Percentiles rank a stretch among this genome's conserved stretches.
These are phyloP conservation scores for Agrotis puta DNA, from an alignment of 2,888 invertebrate species.

Conservation along the genomic window DNA sequence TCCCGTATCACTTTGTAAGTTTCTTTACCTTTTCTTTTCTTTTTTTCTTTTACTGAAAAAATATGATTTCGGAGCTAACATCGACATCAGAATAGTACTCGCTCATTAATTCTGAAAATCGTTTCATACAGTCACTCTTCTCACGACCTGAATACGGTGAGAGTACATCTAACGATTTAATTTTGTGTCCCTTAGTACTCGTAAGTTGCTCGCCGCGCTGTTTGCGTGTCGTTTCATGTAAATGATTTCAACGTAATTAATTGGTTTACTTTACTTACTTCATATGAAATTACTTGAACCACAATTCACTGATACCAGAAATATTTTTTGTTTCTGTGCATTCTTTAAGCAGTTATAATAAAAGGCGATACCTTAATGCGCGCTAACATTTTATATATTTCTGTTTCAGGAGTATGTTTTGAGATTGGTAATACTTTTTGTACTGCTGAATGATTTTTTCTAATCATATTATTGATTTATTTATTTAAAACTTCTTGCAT, in stretches of 20 bases:
- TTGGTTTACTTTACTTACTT: background rate
- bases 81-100: background rate
- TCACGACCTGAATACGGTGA: background rate
- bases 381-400: too few relatives aligned
- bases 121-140: background rate
- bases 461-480: too few relatives aligned
- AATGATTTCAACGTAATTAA: background rate
- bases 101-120: background rate
- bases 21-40: too few relatives aligned
- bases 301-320: too few relatives aligned
- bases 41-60: background rate
- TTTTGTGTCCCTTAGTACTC: background rate
- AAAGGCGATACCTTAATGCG: too few relatives aligned
- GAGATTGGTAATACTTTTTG: too few relatives aligned
- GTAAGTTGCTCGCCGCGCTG: background rate
- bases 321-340: background rate
- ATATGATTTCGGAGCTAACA: too few relatives aligned
- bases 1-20: background rate
- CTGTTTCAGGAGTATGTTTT: too few relatives aligned
- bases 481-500: too few relatives aligned
- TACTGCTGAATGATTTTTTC: too few relatives aligned
- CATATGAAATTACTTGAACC: background rate
- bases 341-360: background rate
- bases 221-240: background rate
- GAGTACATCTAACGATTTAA: background rate